Base-by-base conservation (phyloP, 2,797 vertebrate species). In the Okamejei kenojei region DNA sequence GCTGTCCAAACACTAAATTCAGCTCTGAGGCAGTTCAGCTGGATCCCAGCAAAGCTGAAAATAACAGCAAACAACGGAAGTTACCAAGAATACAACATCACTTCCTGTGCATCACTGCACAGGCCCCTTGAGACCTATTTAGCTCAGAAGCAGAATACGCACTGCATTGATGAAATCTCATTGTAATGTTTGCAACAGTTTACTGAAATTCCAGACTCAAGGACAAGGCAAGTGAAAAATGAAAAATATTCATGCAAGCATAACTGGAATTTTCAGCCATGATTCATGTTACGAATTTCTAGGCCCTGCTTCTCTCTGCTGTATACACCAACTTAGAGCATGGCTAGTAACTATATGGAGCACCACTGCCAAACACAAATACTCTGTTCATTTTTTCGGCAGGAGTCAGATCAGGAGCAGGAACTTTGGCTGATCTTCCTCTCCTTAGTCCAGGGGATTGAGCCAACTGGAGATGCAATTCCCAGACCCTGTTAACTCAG, bases 71-170 rank as follows among this genome's bases (percentile, higher is more conserved):
- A 92, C 90, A 92, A 58, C 23, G 90, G 90, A 92, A 92, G 90
- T 76, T 92, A 92, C 90, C 90, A 76, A 92, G 90, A 71, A 92
- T 92, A 76, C 71, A 92, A 35, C 65, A 92, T 92, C 90, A 92
- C 90, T 92, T 92, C 90, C 90, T 92, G 71, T 92, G 90, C 90
- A 92, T 76, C 35, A 92, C 23, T 58, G 65, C 90, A 92, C 3
- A 10, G 68, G 68, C 90, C 90, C 88, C 90, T 88, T 29, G 90
- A 5, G 90, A 92, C 23, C 6, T 21, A 76, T 92, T 76, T 54
- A 76, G 45, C 23, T 92, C 45, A 7, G 90, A 92, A 29, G 71
- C 71, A 17, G 38, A 76, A 92, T 76, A 92, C 38, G 29, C 13
- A 5, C 11, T 17, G 45, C 90, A 92, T 11, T 45, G 29, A 92